Evolutionary conservation across 2,113 vertebrate genomes (phyloP).

Genomic region (Oryzias melastigma): DNA sequence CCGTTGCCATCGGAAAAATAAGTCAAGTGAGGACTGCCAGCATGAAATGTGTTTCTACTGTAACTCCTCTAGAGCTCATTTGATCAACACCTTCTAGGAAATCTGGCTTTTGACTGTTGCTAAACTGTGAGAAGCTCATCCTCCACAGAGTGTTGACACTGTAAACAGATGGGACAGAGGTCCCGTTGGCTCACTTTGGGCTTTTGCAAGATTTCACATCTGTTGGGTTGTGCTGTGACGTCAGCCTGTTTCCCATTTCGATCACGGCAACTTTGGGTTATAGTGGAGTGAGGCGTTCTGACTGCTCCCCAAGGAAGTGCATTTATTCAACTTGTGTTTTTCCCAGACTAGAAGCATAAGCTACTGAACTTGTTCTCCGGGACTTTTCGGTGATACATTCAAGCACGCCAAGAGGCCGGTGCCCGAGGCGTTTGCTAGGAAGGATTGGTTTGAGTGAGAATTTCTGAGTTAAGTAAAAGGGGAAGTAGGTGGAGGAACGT

Average conservation of each 20-base stretch:
- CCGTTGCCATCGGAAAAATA: constrained; percentile 40
- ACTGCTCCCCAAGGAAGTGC: neutral
- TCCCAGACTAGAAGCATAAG: neutral
- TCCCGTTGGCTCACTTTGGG: constrained; percentile 40
- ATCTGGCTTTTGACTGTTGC: constrained; percentile 27
- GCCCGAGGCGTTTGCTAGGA: constrained; percentile 26
- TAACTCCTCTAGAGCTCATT: neutral
- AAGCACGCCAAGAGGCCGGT: constrained; percentile 37
- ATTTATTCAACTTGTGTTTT: neutral
- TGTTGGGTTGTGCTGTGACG: constrained; percentile 11
- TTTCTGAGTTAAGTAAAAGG: constrained; percentile 38
- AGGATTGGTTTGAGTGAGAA: constrained; percentile 44
- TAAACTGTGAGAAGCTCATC: constrained; percentile 22
- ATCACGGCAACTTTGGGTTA: neutral
- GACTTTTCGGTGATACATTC: constrained; percentile 39
- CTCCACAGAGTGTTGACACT: constrained; percentile 42
- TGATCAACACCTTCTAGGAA: constrained; percentile 41
- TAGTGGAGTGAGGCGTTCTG: neutral
- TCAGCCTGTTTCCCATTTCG: constrained; percentile 6
- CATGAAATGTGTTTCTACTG: constrained; percentile 6
- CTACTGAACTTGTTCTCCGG: constrained; percentile 17
- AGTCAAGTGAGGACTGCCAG: constrained; percentile 2
- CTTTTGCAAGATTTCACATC: constrained; percentile 42
- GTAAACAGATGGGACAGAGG: constrained; percentile 31
- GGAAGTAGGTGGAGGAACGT: constrained; percentile 59